Evolutionary conservation across 2,888 invertebrate genomes (phyloP).

Genomic region (Bembecia ichneumoniformis): DNA sequence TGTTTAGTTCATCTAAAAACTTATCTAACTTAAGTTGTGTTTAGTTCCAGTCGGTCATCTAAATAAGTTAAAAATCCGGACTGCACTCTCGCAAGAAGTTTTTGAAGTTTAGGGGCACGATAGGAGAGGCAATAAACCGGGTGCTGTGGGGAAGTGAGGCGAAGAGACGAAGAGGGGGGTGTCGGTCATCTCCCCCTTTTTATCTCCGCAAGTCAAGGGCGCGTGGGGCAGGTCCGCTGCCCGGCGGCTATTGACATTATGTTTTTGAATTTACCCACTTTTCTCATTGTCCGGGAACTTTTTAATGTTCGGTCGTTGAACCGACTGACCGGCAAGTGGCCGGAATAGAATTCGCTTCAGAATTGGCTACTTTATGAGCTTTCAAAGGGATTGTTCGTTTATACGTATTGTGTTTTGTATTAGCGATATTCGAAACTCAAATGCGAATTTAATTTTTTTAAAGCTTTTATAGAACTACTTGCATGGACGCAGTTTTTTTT

Average conservation of each 20-base stretch:
- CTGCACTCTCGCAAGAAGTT: neutral
- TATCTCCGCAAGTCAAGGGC: conserved; percentile 69
- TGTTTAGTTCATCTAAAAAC: too few species aligned
- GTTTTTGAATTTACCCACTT: conserved; percentile 70
- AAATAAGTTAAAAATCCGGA: neutral
- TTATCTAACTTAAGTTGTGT: too few species aligned
- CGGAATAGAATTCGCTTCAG: neutral
- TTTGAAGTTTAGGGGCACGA: conserved; percentile 38
- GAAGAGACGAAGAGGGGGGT: conserved; percentile 20
- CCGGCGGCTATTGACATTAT: conserved; percentile 71
- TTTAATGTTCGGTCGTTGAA: conserved; percentile 62
- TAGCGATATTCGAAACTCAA: too few species aligned
- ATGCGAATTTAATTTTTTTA: too few species aligned
- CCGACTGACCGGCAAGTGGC: conserved; percentile 44
- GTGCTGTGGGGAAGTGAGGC: conserved; percentile 13
- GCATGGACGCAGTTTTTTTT: too few species aligned
- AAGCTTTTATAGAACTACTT: too few species aligned
- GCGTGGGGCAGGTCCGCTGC: conserved; percentile 69
- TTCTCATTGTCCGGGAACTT: conserved; percentile 68
- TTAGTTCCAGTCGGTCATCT: too few species aligned
- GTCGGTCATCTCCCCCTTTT: conserved; percentile 66
- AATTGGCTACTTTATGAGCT: too few species aligned
- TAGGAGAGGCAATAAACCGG: conserved; percentile 51
- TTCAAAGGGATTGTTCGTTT: too few species aligned
- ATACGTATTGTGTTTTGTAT: too few species aligned